phyloP scores from a whole-genome alignment of 2,797 vertebrate genomes.

The Okamejei kenojei region DNA sequence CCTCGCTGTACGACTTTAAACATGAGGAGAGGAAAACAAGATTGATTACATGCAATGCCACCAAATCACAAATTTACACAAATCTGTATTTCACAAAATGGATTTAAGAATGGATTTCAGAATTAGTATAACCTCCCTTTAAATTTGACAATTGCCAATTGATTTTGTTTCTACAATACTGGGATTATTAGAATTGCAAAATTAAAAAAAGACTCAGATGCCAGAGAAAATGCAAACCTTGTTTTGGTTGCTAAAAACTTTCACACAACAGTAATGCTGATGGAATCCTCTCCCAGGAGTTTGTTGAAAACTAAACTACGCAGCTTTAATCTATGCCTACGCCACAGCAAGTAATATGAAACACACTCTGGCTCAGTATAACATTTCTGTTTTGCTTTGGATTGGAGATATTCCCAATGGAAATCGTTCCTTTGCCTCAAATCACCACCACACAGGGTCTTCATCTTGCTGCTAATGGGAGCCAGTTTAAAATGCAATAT shows the following conservation, averaged over 20 bases:
- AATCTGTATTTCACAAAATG: neutral
- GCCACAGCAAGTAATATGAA: neutral
- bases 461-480: neutral
- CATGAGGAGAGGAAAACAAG: neutral
- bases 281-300: neutral
- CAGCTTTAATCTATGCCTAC: neutral
- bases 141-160: neutral
- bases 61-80: neutral
- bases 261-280: neutral
- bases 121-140: neutral
- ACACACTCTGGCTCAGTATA: neutral
- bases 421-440: neutral
- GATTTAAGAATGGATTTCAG: neutral
- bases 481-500: neutral
- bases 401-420: neutral
- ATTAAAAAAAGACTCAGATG: neutral
- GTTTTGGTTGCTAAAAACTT: slow-evolving; percentile 5
- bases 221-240: neutral
- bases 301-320: neutral
- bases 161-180: neutral
- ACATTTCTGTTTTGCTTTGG: neutral
- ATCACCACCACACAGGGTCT: neutral
- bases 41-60: neutral
- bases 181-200: neutral
- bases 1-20: too few species aligned